Percentiles rank a stretch among this genome's conserved stretches.
These are phyloP conservation scores for Drosophila limbata DNA, from an alignment of 2,888 invertebrate genomes.

Conservation along the genomic window DNA sequence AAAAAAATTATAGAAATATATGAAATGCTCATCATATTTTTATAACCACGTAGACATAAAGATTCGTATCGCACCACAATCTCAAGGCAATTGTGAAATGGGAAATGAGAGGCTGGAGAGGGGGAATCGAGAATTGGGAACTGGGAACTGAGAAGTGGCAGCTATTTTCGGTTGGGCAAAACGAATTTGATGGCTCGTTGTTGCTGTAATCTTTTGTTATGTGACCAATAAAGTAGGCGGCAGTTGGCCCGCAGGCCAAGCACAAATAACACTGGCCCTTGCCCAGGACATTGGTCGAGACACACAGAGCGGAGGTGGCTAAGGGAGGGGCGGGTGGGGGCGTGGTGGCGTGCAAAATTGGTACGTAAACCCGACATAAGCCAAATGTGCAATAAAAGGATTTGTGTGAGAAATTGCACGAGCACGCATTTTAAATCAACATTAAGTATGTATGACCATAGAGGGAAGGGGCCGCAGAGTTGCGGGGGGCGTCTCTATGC, in stretches of 20 bases:
- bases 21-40: slow-evolving; percentile 81
- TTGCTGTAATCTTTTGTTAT: slow-evolving; percentile 79
- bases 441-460: slow-evolving; percentile 70
- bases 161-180: slow-evolving; percentile 28
- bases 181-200: slow-evolving; percentile 54
- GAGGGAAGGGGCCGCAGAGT: slow-evolving; percentile 44
- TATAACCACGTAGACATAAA: slow-evolving; percentile 81
- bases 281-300: slow-evolving; percentile 49
- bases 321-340: neutral
- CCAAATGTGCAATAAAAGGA: slow-evolving; percentile 82
- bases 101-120: neutral
- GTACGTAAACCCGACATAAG: slow-evolving; percentile 78
- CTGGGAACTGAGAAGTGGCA: slow-evolving; percentile 8
- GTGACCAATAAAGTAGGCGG: slow-evolving; percentile 81
- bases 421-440: slow-evolving; percentile 81
- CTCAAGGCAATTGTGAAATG: slow-evolving; percentile 19
- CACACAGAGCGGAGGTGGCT: neutral
- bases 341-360: slow-evolving; percentile 66
- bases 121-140: slow-evolving; percentile 5
- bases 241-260: slow-evolving; percentile 60
- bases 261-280: slow-evolving; percentile 50
- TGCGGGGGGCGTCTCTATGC: slow-evolving; percentile 7
- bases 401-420: slow-evolving; percentile 81
- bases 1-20: slow-evolving; percentile 44
- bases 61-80: slow-evolving; percentile 64